phyloP scores from a whole-genome alignment of 2,113 vertebrate species.

The Suncus etruscus region DNA sequence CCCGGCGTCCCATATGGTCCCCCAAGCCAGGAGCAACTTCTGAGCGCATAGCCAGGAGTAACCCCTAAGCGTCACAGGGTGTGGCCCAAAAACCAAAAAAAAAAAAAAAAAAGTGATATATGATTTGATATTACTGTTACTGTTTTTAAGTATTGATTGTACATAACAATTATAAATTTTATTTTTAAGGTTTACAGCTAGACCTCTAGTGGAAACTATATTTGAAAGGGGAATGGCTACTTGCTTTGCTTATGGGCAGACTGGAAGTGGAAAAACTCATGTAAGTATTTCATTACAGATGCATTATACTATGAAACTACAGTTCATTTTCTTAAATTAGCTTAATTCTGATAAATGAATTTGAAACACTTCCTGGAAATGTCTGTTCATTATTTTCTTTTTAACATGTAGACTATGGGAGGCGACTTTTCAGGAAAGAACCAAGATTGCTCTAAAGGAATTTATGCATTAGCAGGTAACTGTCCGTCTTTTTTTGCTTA shows the following conservation, averaged over 20 bases:
- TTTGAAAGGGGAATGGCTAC: conserved; percentile 99
- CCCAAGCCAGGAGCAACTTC: too few relatives aligned
- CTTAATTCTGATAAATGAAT: conserved; percentile 1
- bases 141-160: conserved; percentile 34
- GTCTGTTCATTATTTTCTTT: conserved; percentile 37
- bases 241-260: conserved; percentile 98
- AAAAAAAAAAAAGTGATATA: too few relatives aligned
- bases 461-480: conserved; percentile 97
- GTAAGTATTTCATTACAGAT: conserved; percentile 87
- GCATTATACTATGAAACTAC: not conserved
- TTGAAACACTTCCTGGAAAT: not conserved
- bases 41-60: too few relatives aligned
- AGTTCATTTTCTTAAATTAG: conserved; percentile 12
- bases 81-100: too few relatives aligned
- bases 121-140: not conserved
- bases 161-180: conserved; percentile 48
- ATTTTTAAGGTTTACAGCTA: conserved; percentile 95
- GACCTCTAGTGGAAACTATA: conserved; percentile 97
- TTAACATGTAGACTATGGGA: conserved; percentile 94
- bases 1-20: too few relatives aligned
- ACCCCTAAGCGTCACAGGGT: too few relatives aligned
- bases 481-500: conserved; percentile 4
- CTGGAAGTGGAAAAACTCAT: conserved; percentile 98
- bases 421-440: conserved; percentile 99
- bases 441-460: conserved; percentile 98